Conservation (phyloP, 2,797 vertebrate species). For the Chiroxiphia lanceolata region DNA sequence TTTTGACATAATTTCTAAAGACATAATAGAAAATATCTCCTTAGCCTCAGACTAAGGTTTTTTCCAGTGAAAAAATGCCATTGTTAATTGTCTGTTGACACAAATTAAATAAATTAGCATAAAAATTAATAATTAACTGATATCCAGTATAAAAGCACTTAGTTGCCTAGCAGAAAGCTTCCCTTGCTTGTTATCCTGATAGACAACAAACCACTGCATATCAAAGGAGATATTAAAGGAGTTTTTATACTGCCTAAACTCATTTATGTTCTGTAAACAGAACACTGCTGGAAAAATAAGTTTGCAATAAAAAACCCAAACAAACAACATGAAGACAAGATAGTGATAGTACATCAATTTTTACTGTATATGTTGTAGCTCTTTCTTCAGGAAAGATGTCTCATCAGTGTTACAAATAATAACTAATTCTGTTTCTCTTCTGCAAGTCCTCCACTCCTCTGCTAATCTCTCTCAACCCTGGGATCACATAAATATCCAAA, state of each 20-base stretch:
- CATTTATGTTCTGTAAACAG: background rate
- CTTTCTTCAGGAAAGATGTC: background rate
- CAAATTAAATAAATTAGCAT: background rate
- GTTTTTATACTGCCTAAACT: background rate
- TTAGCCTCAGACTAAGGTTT: background rate
- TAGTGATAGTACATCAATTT: background rate
- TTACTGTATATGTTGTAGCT: background rate
- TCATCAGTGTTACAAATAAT: background rate
- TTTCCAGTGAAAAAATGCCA: background rate
- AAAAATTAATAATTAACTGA: background rate
- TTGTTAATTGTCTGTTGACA: background rate
- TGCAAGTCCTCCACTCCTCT: background rate
- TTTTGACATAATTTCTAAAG: background rate
- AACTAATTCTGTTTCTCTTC: background rate
- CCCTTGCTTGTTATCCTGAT: background rate
- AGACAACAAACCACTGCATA: background rate
- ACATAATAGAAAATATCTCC: background rate
- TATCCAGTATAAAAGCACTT: fast-evolving
- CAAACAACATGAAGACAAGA: background rate
- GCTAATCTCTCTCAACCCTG: background rate
- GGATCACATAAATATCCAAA: background rate
- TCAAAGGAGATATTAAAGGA: background rate
- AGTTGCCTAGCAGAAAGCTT: background rate
- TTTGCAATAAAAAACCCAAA: background rate
- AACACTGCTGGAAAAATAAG: background rate